These are phyloP conservation scores for Thera britannica DNA, from an alignment of 2,888 invertebrate genomes.

Conservation along the genomic window DNA sequence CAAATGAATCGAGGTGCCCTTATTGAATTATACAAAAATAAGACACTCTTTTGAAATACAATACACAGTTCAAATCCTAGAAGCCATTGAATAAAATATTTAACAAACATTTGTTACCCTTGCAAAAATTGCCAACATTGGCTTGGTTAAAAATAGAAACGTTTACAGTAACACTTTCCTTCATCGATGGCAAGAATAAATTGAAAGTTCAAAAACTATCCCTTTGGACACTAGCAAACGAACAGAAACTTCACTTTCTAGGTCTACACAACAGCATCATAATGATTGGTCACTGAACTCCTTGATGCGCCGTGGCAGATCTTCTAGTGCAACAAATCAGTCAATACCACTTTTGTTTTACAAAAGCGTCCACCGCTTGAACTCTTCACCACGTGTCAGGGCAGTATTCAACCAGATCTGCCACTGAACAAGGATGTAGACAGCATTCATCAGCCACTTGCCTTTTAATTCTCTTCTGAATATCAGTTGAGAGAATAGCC, in stretches of 20 bases:
- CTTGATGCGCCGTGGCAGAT: constrained; percentile 5
- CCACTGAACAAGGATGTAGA: constrained; percentile 61
- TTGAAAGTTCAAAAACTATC: background rate
- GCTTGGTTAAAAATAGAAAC: background rate
- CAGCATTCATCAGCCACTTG: constrained; percentile 71
- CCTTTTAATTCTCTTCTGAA: constrained; percentile 52
- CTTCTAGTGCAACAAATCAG: constrained; percentile 22
- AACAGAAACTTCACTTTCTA: constrained; percentile 14
- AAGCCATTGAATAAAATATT: background rate
- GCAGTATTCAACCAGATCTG: constrained; percentile 71
- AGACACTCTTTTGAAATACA: background rate
- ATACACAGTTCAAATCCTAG: background rate
- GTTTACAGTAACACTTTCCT: background rate
- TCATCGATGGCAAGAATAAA: background rate
- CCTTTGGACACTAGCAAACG: background rate
- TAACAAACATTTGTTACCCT: background rate
- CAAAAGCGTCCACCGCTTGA: constrained; percentile 24
- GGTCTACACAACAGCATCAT: background rate
- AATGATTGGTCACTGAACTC: constrained; percentile 20
- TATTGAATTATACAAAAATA: too few species aligned
- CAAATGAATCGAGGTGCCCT: background rate
- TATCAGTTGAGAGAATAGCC: constrained; percentile 53
- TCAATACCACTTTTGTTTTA: constrained; percentile 35
- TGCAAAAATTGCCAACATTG: background rate
- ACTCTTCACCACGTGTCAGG: constrained; percentile 68